Evolutionary conservation across 2,888 invertebrate species (phyloP).

Genomic region (Megalurothrips usitatus): DNA sequence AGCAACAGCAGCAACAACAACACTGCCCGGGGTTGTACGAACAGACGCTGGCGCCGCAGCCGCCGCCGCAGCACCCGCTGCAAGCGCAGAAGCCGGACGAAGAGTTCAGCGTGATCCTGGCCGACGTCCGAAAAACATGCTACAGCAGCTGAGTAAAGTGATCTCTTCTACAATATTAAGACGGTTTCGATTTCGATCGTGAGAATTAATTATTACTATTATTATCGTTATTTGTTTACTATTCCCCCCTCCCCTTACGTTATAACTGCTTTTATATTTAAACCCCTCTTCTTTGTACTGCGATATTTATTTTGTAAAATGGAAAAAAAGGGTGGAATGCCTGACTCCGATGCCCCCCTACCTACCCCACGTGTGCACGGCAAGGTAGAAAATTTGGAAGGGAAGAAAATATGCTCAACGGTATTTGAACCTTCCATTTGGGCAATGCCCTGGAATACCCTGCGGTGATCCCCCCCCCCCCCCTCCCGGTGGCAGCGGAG

Average conservation of each 20-base stretch:
- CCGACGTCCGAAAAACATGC: constrained; percentile 82
- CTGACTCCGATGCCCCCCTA: background rate
- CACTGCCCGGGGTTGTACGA: constrained; percentile 40
- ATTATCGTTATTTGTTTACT: background rate
- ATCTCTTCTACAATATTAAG: background rate
- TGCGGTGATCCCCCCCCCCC: no score
- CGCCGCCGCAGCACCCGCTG: constrained; percentile 49
- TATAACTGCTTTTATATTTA: constrained; percentile 13
- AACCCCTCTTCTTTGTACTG: constrained; percentile 13
- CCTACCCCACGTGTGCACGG: background rate
- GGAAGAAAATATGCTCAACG: no score
- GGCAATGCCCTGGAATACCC: no score
- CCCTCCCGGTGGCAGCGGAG: no score
- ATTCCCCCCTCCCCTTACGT: background rate
- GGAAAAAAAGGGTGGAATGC: background rate
- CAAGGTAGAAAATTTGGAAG: no score
- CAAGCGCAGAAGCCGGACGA: constrained; percentile 61
- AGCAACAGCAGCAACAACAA: constrained; percentile 39
- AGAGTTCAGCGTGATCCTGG: constrained; percentile 83
- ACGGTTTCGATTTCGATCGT: background rate
- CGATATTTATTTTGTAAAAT: constrained; percentile 15
- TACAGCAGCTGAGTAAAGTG: constrained; percentile 58
- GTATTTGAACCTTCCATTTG: no score
- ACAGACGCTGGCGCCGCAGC: constrained; percentile 37
- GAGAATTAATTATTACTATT: constrained; percentile 7